Evolutionary conservation across 2,113 vertebrate species (phyloP).

Genomic region (Salminus brasiliensis): DNA sequence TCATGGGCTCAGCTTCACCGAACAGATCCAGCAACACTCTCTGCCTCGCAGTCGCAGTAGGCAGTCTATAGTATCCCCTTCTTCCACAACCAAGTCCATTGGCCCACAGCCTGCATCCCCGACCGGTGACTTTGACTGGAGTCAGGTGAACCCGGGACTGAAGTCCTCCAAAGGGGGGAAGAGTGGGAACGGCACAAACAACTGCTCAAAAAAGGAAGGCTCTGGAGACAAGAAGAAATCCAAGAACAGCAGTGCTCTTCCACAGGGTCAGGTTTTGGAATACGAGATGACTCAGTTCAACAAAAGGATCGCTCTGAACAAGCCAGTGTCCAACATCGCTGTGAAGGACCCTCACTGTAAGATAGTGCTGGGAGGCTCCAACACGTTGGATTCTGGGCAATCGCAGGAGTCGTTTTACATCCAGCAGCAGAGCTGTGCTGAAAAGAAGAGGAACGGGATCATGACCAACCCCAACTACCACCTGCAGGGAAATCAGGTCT

Average conservation of each 20-base stretch:
- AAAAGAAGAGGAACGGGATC: slow-evolving; percentile 95
- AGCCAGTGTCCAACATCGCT: slow-evolving; percentile 76
- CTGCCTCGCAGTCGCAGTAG: slow-evolving; percentile 92
- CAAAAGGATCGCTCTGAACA: slow-evolving; percentile 83
- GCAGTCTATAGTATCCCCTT: slow-evolving; percentile 94
- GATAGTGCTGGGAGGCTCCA: slow-evolving; percentile 78
- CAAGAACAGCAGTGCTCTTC: slow-evolving; percentile 82
- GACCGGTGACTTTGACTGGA: slow-evolving; percentile 92
- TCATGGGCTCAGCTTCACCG: slow-evolving; percentile 89
- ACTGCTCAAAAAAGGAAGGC: slow-evolving; percentile 79
- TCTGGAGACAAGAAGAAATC: slow-evolving; percentile 85
- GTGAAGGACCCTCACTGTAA: slow-evolving; percentile 86
- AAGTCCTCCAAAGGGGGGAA: slow-evolving; percentile 88
- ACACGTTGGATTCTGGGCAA: slow-evolving; percentile 81
- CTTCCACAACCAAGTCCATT: slow-evolving; percentile 89
- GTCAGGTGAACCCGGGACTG: slow-evolving; percentile 86
- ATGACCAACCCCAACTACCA: slow-evolving; percentile 99
- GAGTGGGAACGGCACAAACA: slow-evolving; percentile 77
- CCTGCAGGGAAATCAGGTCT: slow-evolving; percentile 94
- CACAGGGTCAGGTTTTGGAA: slow-evolving; percentile 88
- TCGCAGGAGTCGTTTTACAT: slow-evolving; percentile 87
- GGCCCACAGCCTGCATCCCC: slow-evolving; percentile 87
- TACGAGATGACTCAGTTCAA: slow-evolving; percentile 99
- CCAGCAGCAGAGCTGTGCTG: slow-evolving; percentile 88
- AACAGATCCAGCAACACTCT: slow-evolving; percentile 97